phyloP scores from a whole-genome alignment of 2,113 vertebrate species.

The Coptodon rendalli region DNA sequence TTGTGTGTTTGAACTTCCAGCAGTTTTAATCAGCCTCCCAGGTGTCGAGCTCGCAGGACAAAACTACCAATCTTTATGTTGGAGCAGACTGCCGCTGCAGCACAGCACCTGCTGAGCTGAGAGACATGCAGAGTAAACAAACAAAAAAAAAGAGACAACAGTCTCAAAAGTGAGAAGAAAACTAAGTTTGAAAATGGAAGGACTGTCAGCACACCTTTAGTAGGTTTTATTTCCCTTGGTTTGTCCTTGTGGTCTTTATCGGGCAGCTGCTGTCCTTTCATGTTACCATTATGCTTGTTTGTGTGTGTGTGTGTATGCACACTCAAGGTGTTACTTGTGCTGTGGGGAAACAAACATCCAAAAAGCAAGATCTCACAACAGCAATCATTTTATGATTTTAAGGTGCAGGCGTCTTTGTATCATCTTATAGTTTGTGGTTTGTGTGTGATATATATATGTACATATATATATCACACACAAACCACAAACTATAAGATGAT shows the following conservation, averaged over 20 bases:
- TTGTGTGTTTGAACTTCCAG: constrained; percentile 13
- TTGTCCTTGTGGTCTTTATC: constrained; percentile 8
- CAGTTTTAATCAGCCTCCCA: constrained; percentile 25
- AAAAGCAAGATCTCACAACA: background rate
- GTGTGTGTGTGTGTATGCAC: background rate
- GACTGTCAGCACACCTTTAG: background rate
- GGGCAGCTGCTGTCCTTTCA: background rate
- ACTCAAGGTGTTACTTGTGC: background rate
- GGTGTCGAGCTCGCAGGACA: constrained; percentile 18
- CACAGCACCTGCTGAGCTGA: background rate
- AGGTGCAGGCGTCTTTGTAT: background rate
- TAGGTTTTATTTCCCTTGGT: background rate
- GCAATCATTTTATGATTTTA: background rate
- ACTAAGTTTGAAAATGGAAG: background rate
- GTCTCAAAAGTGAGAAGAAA: background rate
- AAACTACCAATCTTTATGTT: constrained; percentile 1
- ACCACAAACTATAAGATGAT: background rate
- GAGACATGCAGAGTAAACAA: background rate
- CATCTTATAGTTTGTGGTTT: background rate
- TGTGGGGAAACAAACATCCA: background rate
- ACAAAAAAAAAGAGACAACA: background rate
- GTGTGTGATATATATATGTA: background rate
- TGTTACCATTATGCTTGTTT: background rate
- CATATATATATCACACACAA: background rate
- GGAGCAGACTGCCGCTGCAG: background rate